Base-by-base conservation (phyloP, 1,140 invertebrate genomes). In the Aleiodes sp. region DNA sequence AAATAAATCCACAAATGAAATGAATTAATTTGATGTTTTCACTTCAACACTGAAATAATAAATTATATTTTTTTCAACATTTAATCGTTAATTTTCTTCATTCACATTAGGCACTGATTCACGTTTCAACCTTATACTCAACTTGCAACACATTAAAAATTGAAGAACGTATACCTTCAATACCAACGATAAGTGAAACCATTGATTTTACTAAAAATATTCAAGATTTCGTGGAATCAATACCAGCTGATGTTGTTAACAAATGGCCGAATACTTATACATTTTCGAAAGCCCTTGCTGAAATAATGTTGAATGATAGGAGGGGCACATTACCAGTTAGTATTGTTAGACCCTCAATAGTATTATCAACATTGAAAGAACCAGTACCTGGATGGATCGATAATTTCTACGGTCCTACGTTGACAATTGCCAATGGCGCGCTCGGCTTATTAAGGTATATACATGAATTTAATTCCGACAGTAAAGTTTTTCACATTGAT, bases 261-360 rank as follows among this genome's bases (percentile, higher is more conserved):
- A 88, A 88, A 2, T 86, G 93, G 63, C 94, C 94, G 2, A 97
- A 97, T 75, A 95, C 94, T 0, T 96, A 97, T 66, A 94, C 92
- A 0, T 96, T 94, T 75, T 92, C 93, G 0, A 97, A 96, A 82
- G 90, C 91, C 35, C 78, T 97, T 69, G 92, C 93, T 0, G 95
- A 97, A 77, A 88, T 92, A 70, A 88, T 95, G 12, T 84, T 94
- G 0, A 88, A 88, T 24, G 92, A 94, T 73, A 90, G 93, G 71
- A 88, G 86, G 12, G 80, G 84, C 43, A 88, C 90, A 63, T 76
- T 99, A 33, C 96, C 97, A 0, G 85, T 92, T 1, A 89, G 94
- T 1, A 94, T 99, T 72, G 91, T 96, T 35, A 88, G 97, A 77
- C 97, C 97, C 0, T 98, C 96, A 0, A 98, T 98, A 78, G 92